Base-by-base conservation (phyloP, 2,888 invertebrate genomes). In the Dryobota labecula region DNA sequence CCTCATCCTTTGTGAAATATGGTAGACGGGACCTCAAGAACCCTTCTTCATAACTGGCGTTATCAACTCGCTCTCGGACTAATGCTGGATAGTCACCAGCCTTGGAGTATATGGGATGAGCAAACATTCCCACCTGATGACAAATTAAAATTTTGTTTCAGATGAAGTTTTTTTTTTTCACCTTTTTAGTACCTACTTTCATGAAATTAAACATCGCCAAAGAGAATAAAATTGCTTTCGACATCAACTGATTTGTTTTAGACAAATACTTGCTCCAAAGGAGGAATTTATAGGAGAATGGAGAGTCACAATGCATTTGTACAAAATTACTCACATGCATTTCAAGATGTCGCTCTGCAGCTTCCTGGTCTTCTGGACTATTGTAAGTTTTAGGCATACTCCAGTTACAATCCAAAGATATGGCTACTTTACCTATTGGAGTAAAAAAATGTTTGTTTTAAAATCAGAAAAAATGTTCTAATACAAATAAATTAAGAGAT, bases 101-200 rank as follows among this genome's bases (percentile, higher is more conserved):
- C 41, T 92, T 88, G 1, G 95, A 94, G 83, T 91, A 96, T 79
- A 96, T 95, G 15, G 96, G 96, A 85, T 96, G 94, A 9, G 96
- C 94, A 78, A 91, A 96, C 58, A 95, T 84, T 20, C 96, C 96
- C 20, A 96, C 60, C 96, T 96, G 84, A n/a, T 27, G 4, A 24
- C 2, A 66, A 24, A 66, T 27, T 2, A n/a, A 4, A 9, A 36
- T 56, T 2, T 36, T 24, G 8, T 15, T 18, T 36, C 11, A 33
- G 33, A 33, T 33, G 33, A 5, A 33, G 33, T 33, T 3, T 3
- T 33, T 33, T 54, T 36, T 57, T 57, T 18, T 15, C 1, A n/a
- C 5, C n/a, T n/a, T n/a, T 20, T n/a, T 13, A 4, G 33, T 56
- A 56, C 4, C n/a, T 56, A 8, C 33, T 15, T 51, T 15, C n/a